These are phyloP conservation scores for Siderastrea radians DNA, from an alignment of 92 coral and sea anemone species.

Conservation along the genomic window DNA sequence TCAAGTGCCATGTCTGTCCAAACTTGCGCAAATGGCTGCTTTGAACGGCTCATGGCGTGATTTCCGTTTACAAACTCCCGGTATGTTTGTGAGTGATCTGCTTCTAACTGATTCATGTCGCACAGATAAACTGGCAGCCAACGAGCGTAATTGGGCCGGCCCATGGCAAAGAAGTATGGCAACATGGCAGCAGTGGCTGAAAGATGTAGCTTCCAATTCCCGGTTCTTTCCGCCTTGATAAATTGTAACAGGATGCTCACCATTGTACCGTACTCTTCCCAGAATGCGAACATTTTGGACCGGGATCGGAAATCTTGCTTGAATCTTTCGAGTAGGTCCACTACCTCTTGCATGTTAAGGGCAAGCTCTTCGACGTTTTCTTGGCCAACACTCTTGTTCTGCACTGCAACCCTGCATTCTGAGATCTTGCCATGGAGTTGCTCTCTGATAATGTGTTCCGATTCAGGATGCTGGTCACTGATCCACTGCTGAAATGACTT, in stretches of 20 bases:
- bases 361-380: too few relatives aligned
- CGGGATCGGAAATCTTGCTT: too few relatives aligned
- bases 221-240: slow-evolving; percentile 66
- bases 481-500: not conserved
- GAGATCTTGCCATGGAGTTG: too few relatives aligned
- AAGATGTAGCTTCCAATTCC: slow-evolving; percentile 67
- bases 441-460: too few relatives aligned
- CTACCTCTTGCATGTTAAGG: too few relatives aligned
- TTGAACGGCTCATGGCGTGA: slow-evolving; percentile 48
- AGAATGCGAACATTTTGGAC: slow-evolving; percentile 56
- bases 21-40: slow-evolving; percentile 61
- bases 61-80: slow-evolving; percentile 41
- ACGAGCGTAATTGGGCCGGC: slow-evolving; percentile 68
- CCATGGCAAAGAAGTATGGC: slow-evolving; percentile 68
- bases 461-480: too few relatives aligned
- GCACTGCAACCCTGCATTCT: too few relatives aligned
- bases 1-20: slow-evolving; percentile 76
- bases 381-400: too few relatives aligned
- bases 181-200: slow-evolving; percentile 32
- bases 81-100: slow-evolving; percentile 44
- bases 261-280: slow-evolving; percentile 56
- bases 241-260: slow-evolving; percentile 54
- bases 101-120: slow-evolving; percentile 56
- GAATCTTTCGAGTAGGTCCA: too few relatives aligned
- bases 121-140: slow-evolving; percentile 67